phyloP scores from a whole-genome alignment of 1,140 invertebrate species.

The Medauroidea extradentata region DNA sequence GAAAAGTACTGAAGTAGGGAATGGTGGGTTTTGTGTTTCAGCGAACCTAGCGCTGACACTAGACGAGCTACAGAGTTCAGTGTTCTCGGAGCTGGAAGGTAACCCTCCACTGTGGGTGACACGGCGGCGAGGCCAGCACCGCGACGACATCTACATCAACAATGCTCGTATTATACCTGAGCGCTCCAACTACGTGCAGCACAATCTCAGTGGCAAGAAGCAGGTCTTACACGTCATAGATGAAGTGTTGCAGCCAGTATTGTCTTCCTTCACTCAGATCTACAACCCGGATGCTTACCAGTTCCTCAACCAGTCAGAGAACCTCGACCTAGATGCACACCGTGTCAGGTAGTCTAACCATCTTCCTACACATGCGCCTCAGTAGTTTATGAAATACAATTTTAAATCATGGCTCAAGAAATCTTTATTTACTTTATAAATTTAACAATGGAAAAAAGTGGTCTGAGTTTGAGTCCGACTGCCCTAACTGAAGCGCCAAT shows the following conservation, averaged over 20 bases:
- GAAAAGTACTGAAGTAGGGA: too few species aligned
- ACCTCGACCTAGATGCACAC: constrained; percentile 59
- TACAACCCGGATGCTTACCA: constrained; percentile 75
- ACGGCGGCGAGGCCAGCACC: constrained; percentile 48
- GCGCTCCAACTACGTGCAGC: constrained; percentile 61
- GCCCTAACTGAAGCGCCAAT: too few species aligned
- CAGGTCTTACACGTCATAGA: constrained; percentile 81
- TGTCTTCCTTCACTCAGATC: constrained; percentile 51
- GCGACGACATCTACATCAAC: constrained; percentile 73
- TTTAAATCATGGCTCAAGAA: too few species aligned
- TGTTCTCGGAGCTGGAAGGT: constrained; percentile 69
- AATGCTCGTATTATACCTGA: constrained; percentile 66
- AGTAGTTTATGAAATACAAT: too few species aligned
- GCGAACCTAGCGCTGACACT: constrained; percentile 64
- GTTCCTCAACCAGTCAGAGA: constrained; percentile 70
- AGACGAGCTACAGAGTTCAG: constrained; percentile 57
- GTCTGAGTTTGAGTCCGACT: too few species aligned
- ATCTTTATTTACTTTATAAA: too few species aligned
- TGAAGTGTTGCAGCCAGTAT: constrained; percentile 70
- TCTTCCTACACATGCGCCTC: too few species aligned
- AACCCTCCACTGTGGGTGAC: constrained; percentile 79
- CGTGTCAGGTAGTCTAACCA: constrained; percentile 64
- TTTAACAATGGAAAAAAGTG: too few species aligned
- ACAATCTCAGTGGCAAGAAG: constrained; percentile 52
- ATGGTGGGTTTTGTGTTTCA: constrained; percentile 44